Evolutionary conservation across 2,113 vertebrate species (phyloP), one percentile per base, ranked within the genome.

Genomic region (Acanthochromis polyacanthus): DNA sequence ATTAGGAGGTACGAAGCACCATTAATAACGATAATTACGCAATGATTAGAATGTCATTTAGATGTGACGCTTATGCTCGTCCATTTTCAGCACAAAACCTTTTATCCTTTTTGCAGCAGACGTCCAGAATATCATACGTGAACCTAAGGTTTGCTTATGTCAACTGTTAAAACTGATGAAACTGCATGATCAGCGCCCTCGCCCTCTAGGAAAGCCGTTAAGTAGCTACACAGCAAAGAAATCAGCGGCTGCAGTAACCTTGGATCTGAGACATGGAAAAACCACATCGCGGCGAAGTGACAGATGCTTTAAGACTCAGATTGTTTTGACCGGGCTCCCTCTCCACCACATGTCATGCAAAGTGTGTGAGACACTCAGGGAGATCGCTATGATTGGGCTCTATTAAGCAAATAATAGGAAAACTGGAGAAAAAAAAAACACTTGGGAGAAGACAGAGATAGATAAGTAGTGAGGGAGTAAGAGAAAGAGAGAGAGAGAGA

Each of bases 301-400:
- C 90, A 82, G 94, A 93, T 82, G 83, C 90, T 91, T 93, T 91
- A 80, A 89, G 89, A 92, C 91, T 93, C 90, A 88, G 87, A 93
- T 90, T 89, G 89, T 88, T 92, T 85, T 77, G 88, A 93, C 88
- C 81, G 81, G 92, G 80, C 89, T 92, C 90, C 92, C 87, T 90
- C 88, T 92, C 80, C 85, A 90, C 93, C 94, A 93, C 91, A 94
- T 93, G 80, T 94, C 94, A 95, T 95, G 94, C 94, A 94, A 95
- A 94, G 93, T 93, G 92, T 92, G 87, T 86, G 83, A 89, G 86
- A 87, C 88, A 83, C 82, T 81, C 75, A 75, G 83, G 89, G 85
- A 91, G 86, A 90, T 84, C 48, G 78, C 89, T 88, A 89, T 89
- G 86, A 91, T 91, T 91, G 90, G 87, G 88, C 90, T 95, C 91